These are phyloP conservation scores for Drosophila fungiperda DNA, from an alignment of 2,888 invertebrate genomes.

Conservation along the genomic window DNA sequence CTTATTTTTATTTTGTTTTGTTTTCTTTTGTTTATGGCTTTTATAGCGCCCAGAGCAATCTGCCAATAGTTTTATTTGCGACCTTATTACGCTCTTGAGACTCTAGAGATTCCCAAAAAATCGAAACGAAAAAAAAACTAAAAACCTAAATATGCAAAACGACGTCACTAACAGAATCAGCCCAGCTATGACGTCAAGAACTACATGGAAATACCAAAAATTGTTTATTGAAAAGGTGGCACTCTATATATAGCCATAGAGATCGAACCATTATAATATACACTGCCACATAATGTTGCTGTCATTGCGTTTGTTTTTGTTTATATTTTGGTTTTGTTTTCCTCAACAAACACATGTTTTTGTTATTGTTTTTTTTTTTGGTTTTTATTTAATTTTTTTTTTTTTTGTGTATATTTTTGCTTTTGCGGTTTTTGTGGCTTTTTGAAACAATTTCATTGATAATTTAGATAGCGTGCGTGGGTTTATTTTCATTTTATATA, in stretches of 20 bases:
- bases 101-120: conserved; percentile 50
- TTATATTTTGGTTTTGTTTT: conserved; percentile 44
- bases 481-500: conserved; percentile 20
- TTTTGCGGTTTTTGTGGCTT: conserved; percentile 40
- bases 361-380: conserved; percentile 31
- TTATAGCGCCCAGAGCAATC: conserved; percentile 39
- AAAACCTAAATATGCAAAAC: neutral
- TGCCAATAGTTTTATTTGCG: conserved; percentile 28
- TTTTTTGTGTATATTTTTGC: conserved; percentile 27
- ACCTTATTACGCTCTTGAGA: conserved; percentile 45
- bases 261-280: conserved; percentile 15
- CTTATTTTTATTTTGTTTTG: conserved; percentile 8
- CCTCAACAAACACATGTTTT: conserved; percentile 55
- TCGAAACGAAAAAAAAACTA: neutral
- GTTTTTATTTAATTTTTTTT: conserved; percentile 21
- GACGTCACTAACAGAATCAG: conserved; percentile 22
- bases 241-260: conserved; percentile 33
- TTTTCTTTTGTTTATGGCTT: conserved; percentile 35
- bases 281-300: conserved; percentile 7
- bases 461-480: conserved; percentile 61
- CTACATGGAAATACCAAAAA: conserved; percentile 18
- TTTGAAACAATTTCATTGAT: conserved; percentile 67
- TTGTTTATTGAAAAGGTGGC: conserved; percentile 22
- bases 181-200: conserved; percentile 49
- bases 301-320: conserved; percentile 35